A percentile compares a stretch with the other conserved stretches of the same genome.
Evolutionary conservation across 1,140 invertebrate genomes (phyloP).

Genomic region (Tenebrio molitor): DNA sequence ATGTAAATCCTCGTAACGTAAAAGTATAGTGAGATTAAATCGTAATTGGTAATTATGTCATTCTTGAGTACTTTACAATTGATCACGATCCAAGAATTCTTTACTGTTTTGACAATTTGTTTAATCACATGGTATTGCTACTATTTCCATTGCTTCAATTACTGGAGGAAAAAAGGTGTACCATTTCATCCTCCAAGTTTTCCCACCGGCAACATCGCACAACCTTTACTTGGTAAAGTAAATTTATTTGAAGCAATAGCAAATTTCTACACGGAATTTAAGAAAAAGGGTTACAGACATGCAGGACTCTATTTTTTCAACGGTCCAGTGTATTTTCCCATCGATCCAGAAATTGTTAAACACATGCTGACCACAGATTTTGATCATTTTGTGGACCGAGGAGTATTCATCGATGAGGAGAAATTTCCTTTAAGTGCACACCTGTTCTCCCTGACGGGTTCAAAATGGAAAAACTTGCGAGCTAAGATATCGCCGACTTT

Average conservation of each 20-base stretch:
- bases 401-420: conserved; percentile 65
- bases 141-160: conserved; percentile 48
- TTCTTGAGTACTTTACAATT: not conserved
- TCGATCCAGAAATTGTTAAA: conserved; percentile 69
- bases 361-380: conserved; percentile 68
- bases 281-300: conserved; percentile 53
- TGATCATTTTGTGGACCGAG: conserved; percentile 67
- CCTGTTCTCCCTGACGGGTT: conserved; percentile 66
- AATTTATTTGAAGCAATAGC: conserved; percentile 21
- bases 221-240: not conserved
- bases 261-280: conserved; percentile 59
- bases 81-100: too few relatives aligned
- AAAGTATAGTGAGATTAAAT: too few relatives aligned
- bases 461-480: conserved; percentile 68
- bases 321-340: conserved; percentile 54
- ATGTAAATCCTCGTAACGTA: too few relatives aligned
- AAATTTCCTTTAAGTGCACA: conserved; percentile 67
- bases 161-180: conserved; percentile 49
- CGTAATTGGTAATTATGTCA: too few relatives aligned
- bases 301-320: conserved; percentile 53
- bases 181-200: conserved; percentile 49
- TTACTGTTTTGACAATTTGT: too few relatives aligned
- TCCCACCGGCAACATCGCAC: conserved; percentile 47
- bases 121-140: conserved; percentile 27
- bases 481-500: conserved; percentile 69